Evolutionary conservation across 2,797 vertebrate genomes (phyloP), one percentile per base, ranked within the genome.

Genomic region (Oreochromis grahami): DNA sequence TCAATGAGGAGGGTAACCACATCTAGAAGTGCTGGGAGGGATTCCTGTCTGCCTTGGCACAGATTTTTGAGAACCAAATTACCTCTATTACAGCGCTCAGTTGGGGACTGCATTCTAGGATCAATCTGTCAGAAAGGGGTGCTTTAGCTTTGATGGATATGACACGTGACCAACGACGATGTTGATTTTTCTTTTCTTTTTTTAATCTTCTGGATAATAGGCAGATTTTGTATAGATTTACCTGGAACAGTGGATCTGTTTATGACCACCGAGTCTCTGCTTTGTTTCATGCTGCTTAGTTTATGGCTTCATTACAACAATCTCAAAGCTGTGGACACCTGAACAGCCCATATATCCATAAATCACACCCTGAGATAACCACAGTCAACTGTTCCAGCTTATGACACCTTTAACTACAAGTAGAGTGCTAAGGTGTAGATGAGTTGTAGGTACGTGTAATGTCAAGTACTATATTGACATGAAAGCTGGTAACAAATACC

Each of bases 231-330:
- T 96, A 94, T 92, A 92, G 68, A 97, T 97, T 97, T 97, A 96
- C 97, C 97, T 96, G 95, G 97, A 97, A 97, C 97, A 95, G 96
- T 96, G 96, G 97, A 97, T 98, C 96, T 97, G 97, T 98, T 98
- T 99, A 98, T 93, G 96, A 97, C 97, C 97, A 96, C 96, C 4
- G 96, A 97, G 96, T 95, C 96, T 95, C 97, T 96, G 97, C 97
- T 98, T 98, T 96, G 97, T 98, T 98, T 98, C 97, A 97, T 96
- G 97, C 97, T 97, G 97, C 97, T 98, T 97, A 95, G 96, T 98
- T 98, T 98, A 98, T 97, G 97, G 96, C 97, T 98, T 99, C 97
- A 98, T 98, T 98, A 98, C 97, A 95, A 96, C 97, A 97, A 97
- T 98, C 97, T 97, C 97, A 98, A 98, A 98, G 97, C 97, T 96